A percentile compares a stretch with the other conserved stretches of the same genome.
These are phyloP conservation scores for Caenorhabditis becei DNA, from an alignment of 2,888 invertebrate species.

Conservation along the genomic window DNA sequence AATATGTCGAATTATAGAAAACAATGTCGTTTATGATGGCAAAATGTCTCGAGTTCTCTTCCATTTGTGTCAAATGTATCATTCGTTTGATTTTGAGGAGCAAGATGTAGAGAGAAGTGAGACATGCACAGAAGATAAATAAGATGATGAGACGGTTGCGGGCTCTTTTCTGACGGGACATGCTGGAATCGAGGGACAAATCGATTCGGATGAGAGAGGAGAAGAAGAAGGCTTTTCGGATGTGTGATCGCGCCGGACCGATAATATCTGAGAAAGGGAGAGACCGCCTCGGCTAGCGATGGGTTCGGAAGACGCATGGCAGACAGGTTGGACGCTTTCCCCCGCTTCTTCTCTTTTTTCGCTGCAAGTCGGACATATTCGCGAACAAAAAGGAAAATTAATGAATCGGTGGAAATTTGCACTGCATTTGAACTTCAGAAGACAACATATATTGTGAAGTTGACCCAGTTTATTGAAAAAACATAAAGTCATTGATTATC, in stretches of 20 bases:
- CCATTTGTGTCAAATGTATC: slow-evolving; percentile 54
- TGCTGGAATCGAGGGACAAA: slow-evolving; percentile 21
- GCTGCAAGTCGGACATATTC: neutral
- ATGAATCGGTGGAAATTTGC: neutral
- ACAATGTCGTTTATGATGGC: slow-evolving; percentile 57
- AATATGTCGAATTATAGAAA: slow-evolving; percentile 54
- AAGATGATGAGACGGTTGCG: slow-evolving; percentile 55
- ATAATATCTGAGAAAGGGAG: slow-evolving; percentile 33
- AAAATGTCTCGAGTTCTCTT: slow-evolving; percentile 55
- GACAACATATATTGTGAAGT: too few species aligned
- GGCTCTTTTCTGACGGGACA: slow-evolving; percentile 45
- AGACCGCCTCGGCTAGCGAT: slow-evolving; percentile 10
- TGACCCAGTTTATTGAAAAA: neutral
- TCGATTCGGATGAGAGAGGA: slow-evolving; percentile 24
- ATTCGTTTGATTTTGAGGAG: slow-evolving; percentile 53
- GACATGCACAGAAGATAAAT: slow-evolving; percentile 47
- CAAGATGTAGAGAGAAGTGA: slow-evolving; percentile 57
- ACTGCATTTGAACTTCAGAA: neutral
- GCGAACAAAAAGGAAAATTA: neutral
- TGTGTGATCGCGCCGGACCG: slow-evolving; percentile 42
- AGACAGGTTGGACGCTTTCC: slow-evolving; percentile 37
- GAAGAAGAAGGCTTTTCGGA: slow-evolving; percentile 25
- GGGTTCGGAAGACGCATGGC: slow-evolving; percentile 41
- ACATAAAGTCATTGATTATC: neutral
- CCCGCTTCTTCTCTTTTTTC: slow-evolving; percentile 12